phyloP scores from a whole-genome alignment of 2,888 invertebrate species.

The Leptinotarsa juncta region DNA sequence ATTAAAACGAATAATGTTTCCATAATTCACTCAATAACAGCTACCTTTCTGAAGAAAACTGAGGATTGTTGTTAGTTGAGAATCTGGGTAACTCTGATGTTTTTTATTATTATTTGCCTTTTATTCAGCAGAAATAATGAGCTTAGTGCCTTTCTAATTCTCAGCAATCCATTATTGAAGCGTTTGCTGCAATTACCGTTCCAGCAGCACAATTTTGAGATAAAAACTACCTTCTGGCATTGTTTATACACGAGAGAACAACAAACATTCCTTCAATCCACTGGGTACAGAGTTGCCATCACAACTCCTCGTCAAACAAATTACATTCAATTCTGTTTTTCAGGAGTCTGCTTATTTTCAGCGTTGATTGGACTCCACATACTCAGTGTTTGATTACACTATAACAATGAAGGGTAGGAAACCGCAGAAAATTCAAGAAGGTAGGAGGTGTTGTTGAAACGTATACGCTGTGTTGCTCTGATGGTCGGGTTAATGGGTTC shows the following conservation, averaged over 20 bases:
- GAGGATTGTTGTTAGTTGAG: too few species aligned
- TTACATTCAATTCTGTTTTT: constrained; percentile 22
- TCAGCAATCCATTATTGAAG: too few species aligned
- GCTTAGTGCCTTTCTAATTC: too few species aligned
- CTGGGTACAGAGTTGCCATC: not conserved
- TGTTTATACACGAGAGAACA: not conserved
- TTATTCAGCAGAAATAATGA: too few species aligned
- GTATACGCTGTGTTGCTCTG: constrained; percentile 33
- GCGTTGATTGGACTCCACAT: constrained; percentile 22
- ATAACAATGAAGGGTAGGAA: constrained; percentile 23
- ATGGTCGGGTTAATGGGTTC: constrained; percentile 13
- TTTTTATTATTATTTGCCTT: too few species aligned
- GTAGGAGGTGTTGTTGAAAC: constrained; percentile 44
- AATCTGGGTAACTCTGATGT: too few species aligned
- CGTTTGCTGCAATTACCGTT: too few species aligned
- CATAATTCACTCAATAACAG: too few species aligned
- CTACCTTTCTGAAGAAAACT: too few species aligned
- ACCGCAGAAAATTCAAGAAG: constrained; percentile 30
- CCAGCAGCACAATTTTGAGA: not conserved
- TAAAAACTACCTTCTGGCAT: not conserved
- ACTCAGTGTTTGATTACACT: constrained; percentile 25
- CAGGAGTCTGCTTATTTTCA: constrained; percentile 2
- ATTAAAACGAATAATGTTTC: too few species aligned
- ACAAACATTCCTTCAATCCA: not conserved
- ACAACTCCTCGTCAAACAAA: not conserved